Evolutionary conservation across 1,140 invertebrate genomes (phyloP), one percentile per base, ranked within the genome.

Genomic region (Gonioctena quinquepunctata): DNA sequence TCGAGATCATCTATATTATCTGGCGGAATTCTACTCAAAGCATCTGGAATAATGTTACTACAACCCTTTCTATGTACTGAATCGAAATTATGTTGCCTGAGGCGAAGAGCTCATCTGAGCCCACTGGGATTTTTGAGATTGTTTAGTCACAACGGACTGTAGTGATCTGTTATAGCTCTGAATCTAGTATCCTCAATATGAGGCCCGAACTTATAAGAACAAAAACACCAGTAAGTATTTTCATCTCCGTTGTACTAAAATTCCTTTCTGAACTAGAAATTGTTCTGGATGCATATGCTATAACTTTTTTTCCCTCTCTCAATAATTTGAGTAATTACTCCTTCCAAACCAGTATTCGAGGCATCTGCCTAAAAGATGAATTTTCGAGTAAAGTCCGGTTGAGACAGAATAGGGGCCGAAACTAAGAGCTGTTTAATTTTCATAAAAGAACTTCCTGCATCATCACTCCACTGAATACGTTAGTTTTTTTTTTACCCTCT

Each of bases 401-500:
- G 73, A 3, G 52, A 21, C 19, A 79, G 48, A 5, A 75, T 60
- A 8, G 76, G 70, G 0, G 73, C 59, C 0, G n/a, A n/a, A n/a
- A n/a, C n/a, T n/a, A n/a, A n/a, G n/a, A n/a, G n/a, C n/a, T n/a
- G n/a, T n/a, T n/a, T n/a, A n/a, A n/a, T n/a, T n/a, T n/a, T n/a
- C n/a, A n/a, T n/a, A n/a, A n/a, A n/a, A n/a, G 54, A 57, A 2
- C 71, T 68, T 16, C 75, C 42, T 16, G 22, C n/a, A n/a, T n/a
- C 23, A 28, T 70, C 11, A 60, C 73, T 79, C 13, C n/a, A n/a
- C 57, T 7, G 28, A 64, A 79, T n/a, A 8, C 11, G 2, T 62
- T 73, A 68, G 8, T 7, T 49, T 48, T 70, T 69, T 5, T 66
- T 73, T 59, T 78, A 76, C 48, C 76, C 80, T n/a, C 33, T 42